A percentile compares a stretch with the other conserved stretches of the same genome.
Conservation (phyloP, 2,113 vertebrate genomes). For the Ardeotis arabs region DNA sequence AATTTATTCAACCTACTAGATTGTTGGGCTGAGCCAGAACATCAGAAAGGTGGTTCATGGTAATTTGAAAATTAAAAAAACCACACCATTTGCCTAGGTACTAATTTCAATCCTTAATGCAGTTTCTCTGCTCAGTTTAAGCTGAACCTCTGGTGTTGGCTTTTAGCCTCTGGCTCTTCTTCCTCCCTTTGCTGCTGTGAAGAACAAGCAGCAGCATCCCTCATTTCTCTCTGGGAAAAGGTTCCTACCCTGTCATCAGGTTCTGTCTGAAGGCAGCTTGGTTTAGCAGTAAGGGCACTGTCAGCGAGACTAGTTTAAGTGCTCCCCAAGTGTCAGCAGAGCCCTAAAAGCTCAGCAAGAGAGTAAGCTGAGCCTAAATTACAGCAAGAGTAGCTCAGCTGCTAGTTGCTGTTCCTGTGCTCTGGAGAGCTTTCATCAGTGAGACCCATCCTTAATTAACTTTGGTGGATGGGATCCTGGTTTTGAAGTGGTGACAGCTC, state of each 20-base stretch:
- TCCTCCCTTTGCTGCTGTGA: not conserved
- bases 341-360: not conserved
- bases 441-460: not conserved
- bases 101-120: not conserved
- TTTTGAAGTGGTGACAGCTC: not conserved
- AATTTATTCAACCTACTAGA: not conserved
- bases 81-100: not conserved
- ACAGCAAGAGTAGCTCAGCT: not conserved
- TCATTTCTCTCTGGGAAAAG: not conserved
- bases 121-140: not conserved
- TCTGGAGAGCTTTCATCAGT: not conserved
- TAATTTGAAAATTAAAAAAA: not conserved
- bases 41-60: not conserved
- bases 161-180: not conserved
- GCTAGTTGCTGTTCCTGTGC: not conserved
- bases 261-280: not conserved
- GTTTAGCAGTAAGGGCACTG: not conserved
- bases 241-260: not conserved
- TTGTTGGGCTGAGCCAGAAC: not conserved
- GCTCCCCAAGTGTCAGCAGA: not conserved
- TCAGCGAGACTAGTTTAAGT: not conserved
- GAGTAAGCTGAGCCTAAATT: not conserved
- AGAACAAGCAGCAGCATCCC: not conserved
- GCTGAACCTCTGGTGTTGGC: not conserved
- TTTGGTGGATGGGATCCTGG: not conserved